Evolutionary conservation across 2,113 vertebrate genomes (phyloP).

Genomic region (Chrysochloris asiatica): DNA sequence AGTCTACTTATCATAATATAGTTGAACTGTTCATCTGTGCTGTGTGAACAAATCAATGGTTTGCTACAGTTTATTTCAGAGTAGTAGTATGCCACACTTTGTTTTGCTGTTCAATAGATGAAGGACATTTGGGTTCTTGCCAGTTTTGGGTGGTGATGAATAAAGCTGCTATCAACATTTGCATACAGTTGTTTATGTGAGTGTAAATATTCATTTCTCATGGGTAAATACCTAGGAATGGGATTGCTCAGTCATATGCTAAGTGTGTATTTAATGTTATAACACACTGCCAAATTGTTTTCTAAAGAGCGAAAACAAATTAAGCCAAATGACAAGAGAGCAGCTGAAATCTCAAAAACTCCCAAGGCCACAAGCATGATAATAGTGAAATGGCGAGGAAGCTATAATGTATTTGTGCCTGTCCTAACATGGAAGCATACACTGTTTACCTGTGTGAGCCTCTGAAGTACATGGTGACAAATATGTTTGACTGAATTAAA

Average conservation of each 20-base stretch:
- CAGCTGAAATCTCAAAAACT: background rate
- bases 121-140: background rate
- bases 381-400: background rate
- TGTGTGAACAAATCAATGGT: background rate
- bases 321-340: background rate
- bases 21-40: background rate
- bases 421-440: fast-evolving
- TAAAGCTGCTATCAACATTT: background rate
- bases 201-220: background rate
- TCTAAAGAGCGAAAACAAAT: background rate
- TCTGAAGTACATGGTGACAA: background rate
- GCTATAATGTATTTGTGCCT: background rate
- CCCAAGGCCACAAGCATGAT: background rate
- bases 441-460: background rate
- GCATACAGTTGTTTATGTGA: background rate
- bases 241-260: background rate
- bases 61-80: background rate
- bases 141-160: background rate
- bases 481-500: background rate
- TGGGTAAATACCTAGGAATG: background rate
- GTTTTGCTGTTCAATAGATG: background rate
- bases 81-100: background rate
- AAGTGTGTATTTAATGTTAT: background rate
- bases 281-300: background rate
- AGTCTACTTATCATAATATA: background rate